These are phyloP conservation scores for Hassar affinis DNA, from an alignment of 2,113 vertebrate species.

Conservation along the genomic window DNA sequence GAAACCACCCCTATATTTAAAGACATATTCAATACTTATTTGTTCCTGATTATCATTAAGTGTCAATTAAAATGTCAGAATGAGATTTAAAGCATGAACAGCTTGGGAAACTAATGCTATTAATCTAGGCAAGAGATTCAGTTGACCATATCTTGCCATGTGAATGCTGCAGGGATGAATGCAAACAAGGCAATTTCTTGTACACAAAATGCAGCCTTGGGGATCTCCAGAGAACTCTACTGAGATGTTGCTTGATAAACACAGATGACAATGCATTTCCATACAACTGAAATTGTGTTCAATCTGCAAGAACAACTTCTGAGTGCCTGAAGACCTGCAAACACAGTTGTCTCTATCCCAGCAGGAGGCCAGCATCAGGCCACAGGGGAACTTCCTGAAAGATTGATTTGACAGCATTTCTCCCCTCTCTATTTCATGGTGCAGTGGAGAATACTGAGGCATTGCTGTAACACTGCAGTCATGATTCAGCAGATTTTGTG, in stretches of 20 bases:
- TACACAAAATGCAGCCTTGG: neutral
- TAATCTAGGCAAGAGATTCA: neutral
- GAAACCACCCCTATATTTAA: neutral
- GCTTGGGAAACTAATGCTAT: neutral
- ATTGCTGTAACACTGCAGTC: conserved; percentile 16
- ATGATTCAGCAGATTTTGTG: conserved; percentile 47
- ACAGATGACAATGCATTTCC: conserved; percentile 23
- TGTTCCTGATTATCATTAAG: conserved; percentile 23
- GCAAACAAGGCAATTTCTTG: conserved; percentile 32
- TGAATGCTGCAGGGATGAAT: conserved; percentile 12
- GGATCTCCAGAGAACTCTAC: neutral
- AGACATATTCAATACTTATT: conserved; percentile 8
- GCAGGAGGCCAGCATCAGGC: conserved; percentile 28
- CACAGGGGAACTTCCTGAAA: conserved; percentile 35
- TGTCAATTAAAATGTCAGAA: conserved; percentile 9
- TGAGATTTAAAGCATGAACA: neutral
- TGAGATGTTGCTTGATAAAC: conserved; percentile 28
- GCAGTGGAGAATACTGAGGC: conserved; percentile 34
- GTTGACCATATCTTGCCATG: neutral
- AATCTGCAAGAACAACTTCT: conserved; percentile 1
- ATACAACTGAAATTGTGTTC: neutral
- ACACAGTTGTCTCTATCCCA: conserved; percentile 26
- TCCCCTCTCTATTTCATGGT: conserved; percentile 36
- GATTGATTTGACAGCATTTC: conserved; percentile 43
- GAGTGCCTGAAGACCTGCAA: conserved; percentile 34